These are phyloP conservation scores for Hermaeophaga mercurialis DNA, from an alignment of 2,888 invertebrate genomes.

Conservation along the genomic window DNA sequence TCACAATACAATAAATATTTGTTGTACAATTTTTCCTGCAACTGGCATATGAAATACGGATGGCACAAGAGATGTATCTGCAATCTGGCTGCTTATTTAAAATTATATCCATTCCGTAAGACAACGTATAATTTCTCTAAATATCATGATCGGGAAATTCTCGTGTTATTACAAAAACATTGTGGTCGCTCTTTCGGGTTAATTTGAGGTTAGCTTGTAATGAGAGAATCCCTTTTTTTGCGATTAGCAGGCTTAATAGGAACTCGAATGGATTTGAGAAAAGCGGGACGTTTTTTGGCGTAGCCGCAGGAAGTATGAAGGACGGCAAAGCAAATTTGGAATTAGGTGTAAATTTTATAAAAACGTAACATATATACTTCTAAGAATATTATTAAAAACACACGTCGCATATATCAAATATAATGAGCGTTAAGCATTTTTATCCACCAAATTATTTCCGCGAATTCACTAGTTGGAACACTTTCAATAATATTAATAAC, in stretches of 20 bases:
- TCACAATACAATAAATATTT: too few species aligned
- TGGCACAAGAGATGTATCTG: neutral
- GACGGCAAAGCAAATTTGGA: too few species aligned
- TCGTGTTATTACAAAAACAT: conserved; percentile 18
- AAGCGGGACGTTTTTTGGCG: neutral
- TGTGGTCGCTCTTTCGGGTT: conserved; percentile 21
- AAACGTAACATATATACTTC: too few species aligned
- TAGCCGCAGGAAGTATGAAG: too few species aligned
- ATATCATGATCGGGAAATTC: conserved; percentile 19
- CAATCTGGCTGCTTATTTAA: conserved; percentile 11
- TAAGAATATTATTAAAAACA: too few species aligned
- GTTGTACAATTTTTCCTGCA: too few species aligned
- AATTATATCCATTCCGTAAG: conserved; percentile 16
- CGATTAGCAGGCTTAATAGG: conserved; percentile 10
- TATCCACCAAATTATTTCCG: too few species aligned
- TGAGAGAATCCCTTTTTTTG: conserved; percentile 26
- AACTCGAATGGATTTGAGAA: neutral
- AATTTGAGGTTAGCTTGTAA: conserved; percentile 30
- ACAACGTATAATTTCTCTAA: conserved; percentile 28
- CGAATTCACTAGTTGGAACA: too few species aligned
- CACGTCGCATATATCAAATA: too few species aligned
- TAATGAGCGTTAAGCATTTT: too few species aligned
- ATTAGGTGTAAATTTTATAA: too few species aligned
- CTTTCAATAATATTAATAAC: too few species aligned
- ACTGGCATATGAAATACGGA: neutral